Evolutionary conservation across 2,797 vertebrate species (phyloP).

Genomic region (Cichlasoma orientale): DNA sequence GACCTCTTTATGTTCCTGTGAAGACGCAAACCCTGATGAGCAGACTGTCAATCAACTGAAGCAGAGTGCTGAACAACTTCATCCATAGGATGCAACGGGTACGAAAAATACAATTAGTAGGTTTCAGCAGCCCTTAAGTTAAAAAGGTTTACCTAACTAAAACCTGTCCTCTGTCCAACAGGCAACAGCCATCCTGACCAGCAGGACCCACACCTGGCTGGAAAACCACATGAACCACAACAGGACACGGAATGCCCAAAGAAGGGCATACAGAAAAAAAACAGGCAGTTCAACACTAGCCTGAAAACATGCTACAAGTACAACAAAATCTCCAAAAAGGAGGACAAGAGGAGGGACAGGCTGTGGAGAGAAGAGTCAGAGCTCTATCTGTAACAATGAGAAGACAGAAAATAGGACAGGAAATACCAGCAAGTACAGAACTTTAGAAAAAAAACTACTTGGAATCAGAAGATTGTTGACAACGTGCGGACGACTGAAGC

Average conservation of each 20-base stretch:
- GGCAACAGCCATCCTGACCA: background rate
- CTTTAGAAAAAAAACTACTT: background rate
- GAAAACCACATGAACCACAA: background rate
- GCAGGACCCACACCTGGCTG: background rate
- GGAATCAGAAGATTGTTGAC: background rate
- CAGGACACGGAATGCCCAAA: background rate
- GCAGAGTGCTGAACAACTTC: background rate
- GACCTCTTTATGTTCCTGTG: background rate
- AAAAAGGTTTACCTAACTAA: background rate
- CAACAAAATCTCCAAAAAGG: background rate
- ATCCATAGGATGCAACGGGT: background rate
- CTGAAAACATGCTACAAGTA: background rate
- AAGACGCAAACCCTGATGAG: background rate
- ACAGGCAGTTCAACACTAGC: background rate
- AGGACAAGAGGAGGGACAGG: background rate
- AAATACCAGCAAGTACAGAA: background rate
- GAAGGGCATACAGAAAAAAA: background rate
- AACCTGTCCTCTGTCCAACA: background rate
- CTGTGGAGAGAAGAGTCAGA: background rate
- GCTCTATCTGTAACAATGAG: background rate
- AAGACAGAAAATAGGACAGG: background rate
- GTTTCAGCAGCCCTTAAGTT: background rate
- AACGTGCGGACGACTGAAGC: background rate
- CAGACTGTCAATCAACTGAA: background rate
- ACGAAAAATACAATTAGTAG: background rate